phyloP scores from a whole-genome alignment of 1,140 invertebrate genomes.

The Lineus longissimus region DNA sequence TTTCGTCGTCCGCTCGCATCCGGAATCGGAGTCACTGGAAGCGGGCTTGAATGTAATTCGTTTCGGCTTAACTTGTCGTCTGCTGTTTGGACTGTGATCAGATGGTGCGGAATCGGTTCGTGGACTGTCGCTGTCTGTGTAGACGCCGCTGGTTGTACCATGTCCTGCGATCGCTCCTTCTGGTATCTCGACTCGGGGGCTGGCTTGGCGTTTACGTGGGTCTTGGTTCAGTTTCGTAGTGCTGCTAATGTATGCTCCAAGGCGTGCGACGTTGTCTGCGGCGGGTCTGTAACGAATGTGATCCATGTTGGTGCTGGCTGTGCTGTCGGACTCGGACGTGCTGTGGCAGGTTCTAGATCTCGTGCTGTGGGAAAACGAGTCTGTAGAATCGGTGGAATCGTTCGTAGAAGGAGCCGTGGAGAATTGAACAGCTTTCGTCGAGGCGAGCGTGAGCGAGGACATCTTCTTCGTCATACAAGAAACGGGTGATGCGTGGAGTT shows the following conservation, averaged over 20 bases:
- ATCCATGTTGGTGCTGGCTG: too few relatives aligned
- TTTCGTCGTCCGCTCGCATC: not conserved
- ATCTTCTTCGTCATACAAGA: not conserved
- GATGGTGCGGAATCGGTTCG: not conserved
- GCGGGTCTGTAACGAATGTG: too few relatives aligned
- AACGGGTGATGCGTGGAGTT: not conserved
- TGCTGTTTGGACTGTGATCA: not conserved
- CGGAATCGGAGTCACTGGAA: not conserved
- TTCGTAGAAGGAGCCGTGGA: too few relatives aligned
- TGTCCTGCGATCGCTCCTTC: not conserved
- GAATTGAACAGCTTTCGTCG: not conserved
- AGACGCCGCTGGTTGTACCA: not conserved
- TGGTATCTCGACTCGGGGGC: too few relatives aligned
- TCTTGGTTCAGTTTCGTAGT: too few relatives aligned
- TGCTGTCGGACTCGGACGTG: too few relatives aligned
- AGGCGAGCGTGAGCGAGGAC: too few relatives aligned
- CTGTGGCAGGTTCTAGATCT: too few relatives aligned
- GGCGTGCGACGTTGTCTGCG: too few relatives aligned
- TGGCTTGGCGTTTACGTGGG: not conserved
- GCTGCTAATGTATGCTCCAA: too few relatives aligned
- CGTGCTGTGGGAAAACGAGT: too few relatives aligned
- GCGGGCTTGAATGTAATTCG: not conserved
- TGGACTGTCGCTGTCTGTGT: not conserved
- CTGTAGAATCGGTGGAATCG: too few relatives aligned
- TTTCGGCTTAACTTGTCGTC: constrained; percentile 54